These are phyloP conservation scores for Pachyramphus minor DNA, from an alignment of 2,113 vertebrate species.

Conservation along the genomic window DNA sequence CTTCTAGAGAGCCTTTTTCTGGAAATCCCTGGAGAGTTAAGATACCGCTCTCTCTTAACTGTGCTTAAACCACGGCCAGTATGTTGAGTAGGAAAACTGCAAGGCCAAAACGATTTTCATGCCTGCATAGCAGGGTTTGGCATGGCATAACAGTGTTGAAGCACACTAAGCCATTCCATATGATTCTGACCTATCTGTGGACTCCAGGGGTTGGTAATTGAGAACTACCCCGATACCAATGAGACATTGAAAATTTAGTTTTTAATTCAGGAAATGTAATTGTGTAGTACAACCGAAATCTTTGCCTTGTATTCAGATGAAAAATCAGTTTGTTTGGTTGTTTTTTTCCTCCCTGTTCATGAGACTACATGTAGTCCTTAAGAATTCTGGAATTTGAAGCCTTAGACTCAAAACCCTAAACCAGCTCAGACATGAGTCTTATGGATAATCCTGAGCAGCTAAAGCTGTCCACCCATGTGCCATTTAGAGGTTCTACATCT, in stretches of 20 bases:
- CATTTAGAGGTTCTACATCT: background rate
- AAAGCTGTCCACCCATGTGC: background rate
- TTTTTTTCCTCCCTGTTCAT: background rate
- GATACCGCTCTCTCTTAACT: background rate
- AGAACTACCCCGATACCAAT: background rate
- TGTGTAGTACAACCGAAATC: background rate
- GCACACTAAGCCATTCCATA: accelerated
- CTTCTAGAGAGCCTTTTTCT: background rate
- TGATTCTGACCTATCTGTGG: background rate
- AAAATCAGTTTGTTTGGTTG: background rate
- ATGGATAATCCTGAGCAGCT: background rate
- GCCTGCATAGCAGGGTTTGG: background rate
- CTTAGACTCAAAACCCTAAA: background rate
- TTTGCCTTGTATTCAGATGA: background rate
- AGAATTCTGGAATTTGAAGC: background rate
- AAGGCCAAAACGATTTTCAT: background rate
- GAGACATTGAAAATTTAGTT: background rate
- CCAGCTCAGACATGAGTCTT: background rate
- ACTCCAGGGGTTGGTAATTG: background rate
- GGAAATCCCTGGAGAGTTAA: background rate
- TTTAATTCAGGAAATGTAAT: background rate
- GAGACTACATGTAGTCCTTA: background rate
- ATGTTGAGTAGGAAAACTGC: background rate
- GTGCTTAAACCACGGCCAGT: no score
- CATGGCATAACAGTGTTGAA: no score